A percentile compares a stretch with the other conserved stretches of the same genome.
These are phyloP conservation scores for Drosophila prolongata DNA, from an alignment of 2,888 invertebrate genomes.

Conservation along the genomic window DNA sequence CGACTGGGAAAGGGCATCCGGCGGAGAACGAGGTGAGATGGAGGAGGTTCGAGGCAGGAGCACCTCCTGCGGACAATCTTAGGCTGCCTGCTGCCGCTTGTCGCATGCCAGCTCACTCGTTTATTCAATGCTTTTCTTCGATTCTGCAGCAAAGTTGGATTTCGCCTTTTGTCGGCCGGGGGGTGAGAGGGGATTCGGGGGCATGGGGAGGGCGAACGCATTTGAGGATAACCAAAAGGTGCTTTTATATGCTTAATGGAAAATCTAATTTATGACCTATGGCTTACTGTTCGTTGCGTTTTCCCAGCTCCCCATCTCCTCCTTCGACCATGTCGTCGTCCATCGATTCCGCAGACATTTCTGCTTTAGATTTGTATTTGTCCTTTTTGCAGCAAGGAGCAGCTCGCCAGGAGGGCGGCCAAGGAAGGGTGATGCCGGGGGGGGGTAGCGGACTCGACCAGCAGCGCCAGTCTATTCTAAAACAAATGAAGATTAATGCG, in stretches of 20 bases:
- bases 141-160: slow-evolving; percentile 78
- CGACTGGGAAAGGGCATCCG: slow-evolving; percentile 4
- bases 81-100: slow-evolving; percentile 46
- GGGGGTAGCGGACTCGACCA: slow-evolving; percentile 36
- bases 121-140: slow-evolving; percentile 81
- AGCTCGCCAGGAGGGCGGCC: slow-evolving; percentile 11
- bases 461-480: slow-evolving; percentile 75
- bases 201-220: slow-evolving; percentile 56
- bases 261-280: slow-evolving; percentile 80
- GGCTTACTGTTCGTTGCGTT: slow-evolving; percentile 80
- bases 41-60: slow-evolving; percentile 3
- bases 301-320: slow-evolving; percentile 53
- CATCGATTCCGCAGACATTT: slow-evolving; percentile 80
- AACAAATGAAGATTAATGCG: slow-evolving; percentile 80
- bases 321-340: slow-evolving; percentile 48
- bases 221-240: slow-evolving; percentile 81
- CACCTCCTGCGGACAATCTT: slow-evolving; percentile 59
- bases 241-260: slow-evolving; percentile 80
- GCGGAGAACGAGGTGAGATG: slow-evolving; percentile 2
- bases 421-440: slow-evolving; percentile 31
- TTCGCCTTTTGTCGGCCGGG: slow-evolving; percentile 69
- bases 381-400: slow-evolving; percentile 59
- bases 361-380: slow-evolving; percentile 79
- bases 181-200: neutral
- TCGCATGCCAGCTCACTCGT: slow-evolving; percentile 61